Percentiles rank a stretch among this genome's conserved stretches.
phyloP scores from a whole-genome alignment of 2,113 vertebrate species.

The Macrotis lagotis region DNA sequence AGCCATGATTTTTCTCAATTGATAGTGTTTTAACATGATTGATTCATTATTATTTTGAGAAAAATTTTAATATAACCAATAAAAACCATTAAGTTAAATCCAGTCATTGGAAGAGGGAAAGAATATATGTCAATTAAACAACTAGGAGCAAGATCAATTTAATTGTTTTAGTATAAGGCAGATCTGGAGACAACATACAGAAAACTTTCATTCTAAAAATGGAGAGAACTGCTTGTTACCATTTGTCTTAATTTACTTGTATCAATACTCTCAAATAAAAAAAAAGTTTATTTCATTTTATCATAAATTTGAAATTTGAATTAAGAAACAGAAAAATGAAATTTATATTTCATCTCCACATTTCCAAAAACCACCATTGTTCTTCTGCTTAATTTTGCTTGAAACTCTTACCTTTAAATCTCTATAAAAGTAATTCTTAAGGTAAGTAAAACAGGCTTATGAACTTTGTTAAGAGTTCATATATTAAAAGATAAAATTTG shows the following conservation, averaged over 20 bases:
- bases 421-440: conserved; percentile 17
- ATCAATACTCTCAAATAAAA: background rate
- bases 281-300: conserved; percentile 3
- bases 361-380: background rate
- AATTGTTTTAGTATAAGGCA: conserved; percentile 24
- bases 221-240: background rate
- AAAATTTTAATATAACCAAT: conserved; percentile 26
- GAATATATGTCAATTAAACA: conserved; percentile 2
- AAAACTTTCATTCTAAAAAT: background rate
- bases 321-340: background rate
- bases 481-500: conserved; percentile 30
- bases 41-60: conserved; percentile 57
- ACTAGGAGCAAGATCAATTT: conserved; percentile 16
- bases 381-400: background rate
- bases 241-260: background rate
- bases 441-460: conserved; percentile 10
- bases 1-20: conserved; percentile 38
- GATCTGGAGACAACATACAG: background rate
- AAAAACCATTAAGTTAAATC: conserved; percentile 5
- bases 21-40: conserved; percentile 47
- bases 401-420: background rate
- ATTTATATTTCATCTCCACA: background rate
- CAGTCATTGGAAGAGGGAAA: background rate
- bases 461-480: conserved; percentile 12
- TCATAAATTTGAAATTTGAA: background rate